Evolutionary conservation across 2,888 invertebrate species (phyloP).

Genomic region (Limenitis camilla): DNA sequence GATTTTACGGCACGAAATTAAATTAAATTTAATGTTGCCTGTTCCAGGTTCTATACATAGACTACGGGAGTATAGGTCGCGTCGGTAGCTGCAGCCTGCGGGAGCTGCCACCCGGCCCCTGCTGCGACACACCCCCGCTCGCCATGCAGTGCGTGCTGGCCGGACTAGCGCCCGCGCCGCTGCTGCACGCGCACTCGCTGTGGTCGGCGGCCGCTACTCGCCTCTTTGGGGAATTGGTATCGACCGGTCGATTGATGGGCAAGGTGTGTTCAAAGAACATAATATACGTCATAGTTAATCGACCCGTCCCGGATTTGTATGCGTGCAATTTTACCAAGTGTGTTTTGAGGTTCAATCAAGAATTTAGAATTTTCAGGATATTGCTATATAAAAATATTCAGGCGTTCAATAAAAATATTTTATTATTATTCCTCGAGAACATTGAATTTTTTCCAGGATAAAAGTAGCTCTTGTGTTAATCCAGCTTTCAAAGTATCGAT

Average conservation of each 20-base stretch:
- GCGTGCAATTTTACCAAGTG: no score
- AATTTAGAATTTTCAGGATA: no score
- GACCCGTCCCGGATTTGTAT: no score
- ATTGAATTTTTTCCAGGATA: no score
- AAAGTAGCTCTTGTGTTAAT: no score
- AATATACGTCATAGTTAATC: no score
- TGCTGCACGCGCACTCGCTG: constrained; percentile 71
- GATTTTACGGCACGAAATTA: no score
- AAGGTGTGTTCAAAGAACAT: no score
- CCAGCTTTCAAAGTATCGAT: not conserved
- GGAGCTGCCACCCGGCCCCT: constrained; percentile 68
- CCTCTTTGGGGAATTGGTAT: constrained; percentile 54
- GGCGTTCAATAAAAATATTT: not conserved
- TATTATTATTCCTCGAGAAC: not conserved
- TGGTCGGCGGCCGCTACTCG: constrained; percentile 76
- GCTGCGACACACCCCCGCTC: constrained; percentile 75
- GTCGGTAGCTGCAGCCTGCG: constrained; percentile 36
- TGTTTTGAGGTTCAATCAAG: no score
- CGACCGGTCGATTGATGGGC: constrained; percentile 50
- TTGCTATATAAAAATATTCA: no score
- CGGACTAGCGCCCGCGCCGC: constrained; percentile 79
- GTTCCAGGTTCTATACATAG: constrained; percentile 81
- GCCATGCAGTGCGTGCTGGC: constrained; percentile 78
- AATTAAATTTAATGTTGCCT: no score
- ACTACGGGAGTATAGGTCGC: constrained; percentile 79